Percentiles rank a stretch among this genome's conserved stretches.
phyloP scores from a whole-genome alignment of 2,888 invertebrate genomes.

The Tenodera sinensis region DNA sequence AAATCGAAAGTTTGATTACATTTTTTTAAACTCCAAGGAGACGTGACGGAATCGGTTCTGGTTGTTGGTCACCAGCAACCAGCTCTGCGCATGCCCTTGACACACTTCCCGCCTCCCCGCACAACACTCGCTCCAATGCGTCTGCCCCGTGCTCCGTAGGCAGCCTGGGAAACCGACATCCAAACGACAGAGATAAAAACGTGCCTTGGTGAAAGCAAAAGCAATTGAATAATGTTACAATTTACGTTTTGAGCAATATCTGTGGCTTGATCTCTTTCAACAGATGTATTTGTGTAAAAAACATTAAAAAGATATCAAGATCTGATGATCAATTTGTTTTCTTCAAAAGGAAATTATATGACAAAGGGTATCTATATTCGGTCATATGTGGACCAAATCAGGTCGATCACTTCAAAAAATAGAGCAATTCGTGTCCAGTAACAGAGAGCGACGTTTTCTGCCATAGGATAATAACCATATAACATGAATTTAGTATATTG shows the following conservation, averaged over 20 bases:
- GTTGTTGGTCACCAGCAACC: conserved; percentile 16
- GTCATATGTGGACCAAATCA: too few relatives aligned
- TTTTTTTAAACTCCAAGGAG: conserved; percentile 10
- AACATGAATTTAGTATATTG: too few relatives aligned
- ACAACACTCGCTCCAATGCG: conserved; percentile 21
- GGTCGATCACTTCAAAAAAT: too few relatives aligned
- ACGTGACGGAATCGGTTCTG: conserved; percentile 23
- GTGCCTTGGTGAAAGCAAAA: not conserved
- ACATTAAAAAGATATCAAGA: too few relatives aligned
- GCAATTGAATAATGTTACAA: not conserved
- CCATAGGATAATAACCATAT: too few relatives aligned
- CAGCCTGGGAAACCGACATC: not conserved
- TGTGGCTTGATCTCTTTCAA: not conserved
- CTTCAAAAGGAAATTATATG: too few relatives aligned
- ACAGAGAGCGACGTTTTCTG: too few relatives aligned
- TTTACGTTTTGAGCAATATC: not conserved
- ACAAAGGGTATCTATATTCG: too few relatives aligned
- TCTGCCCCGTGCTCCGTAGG: conserved; percentile 23
- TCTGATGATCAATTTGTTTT: too few relatives aligned
- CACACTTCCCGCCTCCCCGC: conserved; percentile 41
- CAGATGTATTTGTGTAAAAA: not conserved
- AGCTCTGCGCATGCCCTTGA: conserved; percentile 41
- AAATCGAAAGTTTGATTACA: conserved; percentile 23
- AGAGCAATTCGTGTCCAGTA: too few relatives aligned
- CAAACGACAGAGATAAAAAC: conserved; percentile 16